These are phyloP conservation scores for Fragum whitleyi DNA, from an alignment of 2,888 invertebrate genomes.

Conservation along the genomic window DNA sequence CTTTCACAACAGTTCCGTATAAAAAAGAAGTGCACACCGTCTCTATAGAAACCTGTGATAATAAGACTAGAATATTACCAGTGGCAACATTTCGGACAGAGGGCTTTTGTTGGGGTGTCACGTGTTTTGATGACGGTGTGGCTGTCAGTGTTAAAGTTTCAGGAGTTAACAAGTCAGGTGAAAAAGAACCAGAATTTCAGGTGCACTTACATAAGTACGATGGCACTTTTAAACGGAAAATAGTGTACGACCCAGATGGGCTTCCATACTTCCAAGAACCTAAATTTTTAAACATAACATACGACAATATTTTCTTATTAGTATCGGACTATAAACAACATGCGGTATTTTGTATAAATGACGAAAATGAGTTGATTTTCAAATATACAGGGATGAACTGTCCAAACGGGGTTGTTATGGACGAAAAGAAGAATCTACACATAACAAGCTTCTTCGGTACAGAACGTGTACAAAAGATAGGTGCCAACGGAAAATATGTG, in stretches of 20 bases:
- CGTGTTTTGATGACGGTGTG: constrained; percentile 56
- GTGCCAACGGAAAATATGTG: constrained; percentile 52
- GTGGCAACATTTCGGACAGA: constrained; percentile 47
- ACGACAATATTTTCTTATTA: constrained; percentile 52
- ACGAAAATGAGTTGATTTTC: constrained; percentile 57
- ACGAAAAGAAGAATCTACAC: constrained; percentile 59
- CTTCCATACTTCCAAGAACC: constrained; percentile 54
- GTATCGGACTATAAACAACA: constrained; percentile 59
- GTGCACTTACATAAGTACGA: constrained; percentile 58
- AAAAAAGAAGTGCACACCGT: constrained; percentile 53
- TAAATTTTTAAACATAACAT: constrained; percentile 58
- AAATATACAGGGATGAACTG: constrained; percentile 55
- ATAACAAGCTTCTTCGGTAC: constrained; percentile 58
- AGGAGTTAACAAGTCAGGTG: constrained; percentile 18
- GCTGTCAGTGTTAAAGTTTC: constrained; percentile 58
- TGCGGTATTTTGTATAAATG: constrained; percentile 52
- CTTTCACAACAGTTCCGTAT: constrained; percentile 58
- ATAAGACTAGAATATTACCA: constrained; percentile 23
- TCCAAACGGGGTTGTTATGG: constrained; percentile 61
- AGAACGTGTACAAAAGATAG: constrained; percentile 59
- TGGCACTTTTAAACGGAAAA: constrained; percentile 49
- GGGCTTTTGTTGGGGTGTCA: constrained; percentile 64
- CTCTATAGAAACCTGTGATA: constrained; percentile 19
- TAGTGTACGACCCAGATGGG: constrained; percentile 46
- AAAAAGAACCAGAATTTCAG: constrained; percentile 53